phyloP scores from a whole-genome alignment of 2,888 invertebrate species.

The Agriopis marginaria region DNA sequence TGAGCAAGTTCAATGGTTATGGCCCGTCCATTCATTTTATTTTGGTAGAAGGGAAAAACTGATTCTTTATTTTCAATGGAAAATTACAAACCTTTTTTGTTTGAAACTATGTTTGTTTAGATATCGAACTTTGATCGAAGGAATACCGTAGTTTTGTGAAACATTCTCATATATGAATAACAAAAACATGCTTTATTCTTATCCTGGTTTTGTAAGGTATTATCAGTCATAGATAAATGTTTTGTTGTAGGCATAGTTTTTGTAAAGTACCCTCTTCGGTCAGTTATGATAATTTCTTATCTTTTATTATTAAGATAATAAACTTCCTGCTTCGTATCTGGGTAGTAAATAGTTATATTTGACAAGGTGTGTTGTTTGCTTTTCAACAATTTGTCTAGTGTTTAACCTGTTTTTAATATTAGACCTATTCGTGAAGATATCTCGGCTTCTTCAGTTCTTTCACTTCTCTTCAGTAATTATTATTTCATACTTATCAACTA shows the following conservation, averaged over 20 bases:
- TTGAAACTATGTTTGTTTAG: too few relatives aligned
- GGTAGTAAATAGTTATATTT: background rate
- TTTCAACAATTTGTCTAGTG: background rate
- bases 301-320: background rate
- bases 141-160: too few relatives aligned
- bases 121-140: too few relatives aligned
- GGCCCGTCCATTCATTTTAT: too few relatives aligned
- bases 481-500: too few relatives aligned
- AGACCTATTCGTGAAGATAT: too few relatives aligned
- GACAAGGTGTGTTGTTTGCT: background rate
- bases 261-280: background rate
- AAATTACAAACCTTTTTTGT: too few relatives aligned
- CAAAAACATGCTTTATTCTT: background rate
- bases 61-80: background rate
- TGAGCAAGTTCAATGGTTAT: too few relatives aligned
- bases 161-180: background rate
- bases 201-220: background rate
- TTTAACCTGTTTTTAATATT: too few relatives aligned
- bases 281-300: conserved; percentile 5
- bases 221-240: conserved; percentile 7
- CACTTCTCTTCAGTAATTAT: too few relatives aligned
- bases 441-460: too few relatives aligned
- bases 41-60: too few relatives aligned
- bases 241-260: background rate
- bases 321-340: background rate